Conservation (phyloP, 2,888 invertebrate genomes). For the Pheosia gnoma region DNA sequence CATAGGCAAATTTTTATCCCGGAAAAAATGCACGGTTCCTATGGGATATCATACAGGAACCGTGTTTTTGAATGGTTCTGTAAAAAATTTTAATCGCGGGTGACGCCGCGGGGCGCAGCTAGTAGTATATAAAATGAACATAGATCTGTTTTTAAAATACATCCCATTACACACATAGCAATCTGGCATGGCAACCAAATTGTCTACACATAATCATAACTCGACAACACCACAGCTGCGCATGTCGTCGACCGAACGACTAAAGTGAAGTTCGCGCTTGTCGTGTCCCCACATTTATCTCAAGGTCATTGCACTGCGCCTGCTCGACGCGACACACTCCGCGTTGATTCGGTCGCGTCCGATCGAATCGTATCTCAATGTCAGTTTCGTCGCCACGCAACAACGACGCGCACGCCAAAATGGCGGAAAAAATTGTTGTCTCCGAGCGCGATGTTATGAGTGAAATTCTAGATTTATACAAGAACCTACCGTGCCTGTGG, state of each 20-base stretch:
- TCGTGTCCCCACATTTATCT: not conserved
- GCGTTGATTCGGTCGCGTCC: not conserved
- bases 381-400: not conserved
- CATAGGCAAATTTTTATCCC: too few species aligned
- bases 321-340: not conserved
- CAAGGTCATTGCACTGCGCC: not conserved
- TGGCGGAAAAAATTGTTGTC: slow-evolving; percentile 1
- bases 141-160: too few species aligned
- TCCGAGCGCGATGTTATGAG: not conserved
- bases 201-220: not conserved
- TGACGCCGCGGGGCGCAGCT: too few species aligned
- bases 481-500: not conserved
- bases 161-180: not conserved
- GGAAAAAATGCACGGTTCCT: too few species aligned
- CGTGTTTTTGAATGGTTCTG: too few species aligned
- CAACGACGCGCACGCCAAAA: not conserved
- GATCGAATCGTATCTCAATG: not conserved
- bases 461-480: not conserved
- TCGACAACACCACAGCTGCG: not conserved
- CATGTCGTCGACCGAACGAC: not conserved
- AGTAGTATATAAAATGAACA: too few species aligned
- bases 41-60: too few species aligned
- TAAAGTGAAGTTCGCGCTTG: not conserved
- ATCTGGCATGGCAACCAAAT: not conserved
- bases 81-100: too few species aligned